Conservation (phyloP, 2,888 invertebrate genomes). For the Perizoma affinitatum region DNA sequence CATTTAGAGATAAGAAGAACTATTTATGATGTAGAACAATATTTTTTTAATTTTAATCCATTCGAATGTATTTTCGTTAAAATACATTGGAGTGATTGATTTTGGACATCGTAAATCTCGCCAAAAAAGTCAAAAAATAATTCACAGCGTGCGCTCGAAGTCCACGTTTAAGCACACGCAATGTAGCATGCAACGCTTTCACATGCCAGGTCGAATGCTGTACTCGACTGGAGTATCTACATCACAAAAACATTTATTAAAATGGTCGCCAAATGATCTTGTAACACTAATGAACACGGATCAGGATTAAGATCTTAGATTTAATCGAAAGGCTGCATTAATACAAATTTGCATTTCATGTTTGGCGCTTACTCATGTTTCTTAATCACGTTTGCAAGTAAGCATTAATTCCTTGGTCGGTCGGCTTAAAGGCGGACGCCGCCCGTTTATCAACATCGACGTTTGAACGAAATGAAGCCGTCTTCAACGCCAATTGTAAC, state of each 20-base stretch:
- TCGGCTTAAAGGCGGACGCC: slow-evolving; percentile 62
- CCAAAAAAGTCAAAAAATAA: slow-evolving; percentile 47
- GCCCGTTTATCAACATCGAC: slow-evolving; percentile 74
- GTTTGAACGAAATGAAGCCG: slow-evolving; percentile 81
- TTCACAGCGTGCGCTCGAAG: slow-evolving; percentile 62
- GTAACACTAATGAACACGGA: slow-evolving; percentile 30
- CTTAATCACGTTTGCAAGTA: slow-evolving; percentile 68
- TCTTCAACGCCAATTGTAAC: slow-evolving; percentile 80
- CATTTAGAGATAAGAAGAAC: too few species aligned
- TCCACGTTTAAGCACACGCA: slow-evolving; percentile 67
- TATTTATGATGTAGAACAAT: too few species aligned
- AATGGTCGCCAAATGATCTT: slow-evolving; percentile 30
- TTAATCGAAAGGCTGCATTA: slow-evolving; percentile 30
- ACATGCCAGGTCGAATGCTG: slow-evolving; percentile 59
- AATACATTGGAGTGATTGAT: slow-evolving; percentile 51
- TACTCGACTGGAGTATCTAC: slow-evolving; percentile 27
- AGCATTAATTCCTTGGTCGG: slow-evolving; percentile 63
- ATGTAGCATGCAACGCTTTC: slow-evolving; percentile 47
- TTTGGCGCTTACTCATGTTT: slow-evolving; percentile 60
- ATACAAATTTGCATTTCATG: slow-evolving; percentile 54
- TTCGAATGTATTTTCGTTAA: slow-evolving; percentile 13
- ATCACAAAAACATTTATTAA: slow-evolving; percentile 37
- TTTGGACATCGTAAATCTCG: slow-evolving; percentile 48
- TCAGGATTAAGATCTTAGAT: slow-evolving; percentile 30
- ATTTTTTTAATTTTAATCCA: too few species aligned